Conservation (phyloP, 35 echinoderm and acorn worm genomes). For the Apostichopus japonicus region DNA sequence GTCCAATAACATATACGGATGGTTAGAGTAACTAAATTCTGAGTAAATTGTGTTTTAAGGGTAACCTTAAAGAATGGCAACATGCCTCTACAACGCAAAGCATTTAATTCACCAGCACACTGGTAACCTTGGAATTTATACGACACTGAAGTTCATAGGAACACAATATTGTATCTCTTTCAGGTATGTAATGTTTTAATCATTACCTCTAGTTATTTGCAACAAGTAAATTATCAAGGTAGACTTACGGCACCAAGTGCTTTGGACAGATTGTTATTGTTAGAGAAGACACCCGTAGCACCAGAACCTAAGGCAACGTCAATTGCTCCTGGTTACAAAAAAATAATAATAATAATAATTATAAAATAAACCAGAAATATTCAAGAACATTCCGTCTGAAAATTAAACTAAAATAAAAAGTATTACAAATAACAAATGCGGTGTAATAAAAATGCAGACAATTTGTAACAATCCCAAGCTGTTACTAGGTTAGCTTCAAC, state of each 20-base stretch:
- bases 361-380: not conserved
- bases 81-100: no score
- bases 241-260: conserved; percentile 62
- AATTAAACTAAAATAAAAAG: no score
- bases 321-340: conserved; percentile 68
- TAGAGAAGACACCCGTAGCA: conserved; percentile 82
- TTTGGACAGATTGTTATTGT: conserved; percentile 69
- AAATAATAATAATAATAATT: not conserved
- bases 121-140: not conserved
- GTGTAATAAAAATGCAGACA: no score
- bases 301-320: conserved; percentile 87
- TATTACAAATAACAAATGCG: no score
- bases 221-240: not conserved
- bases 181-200: not conserved
- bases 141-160: not conserved
- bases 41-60: no score
- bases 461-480: no score
- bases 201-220: not conserved
- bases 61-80: no score
- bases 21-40: no score
- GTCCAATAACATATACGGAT: no score
- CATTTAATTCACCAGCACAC: no score
- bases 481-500: no score
- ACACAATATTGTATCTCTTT: not conserved
- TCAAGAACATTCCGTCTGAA: no score